A percentile compares a stretch with the other conserved stretches of the same genome.
Conservation (phyloP, 2,888 invertebrate species). For the Synanthedon tipuliformis region DNA sequence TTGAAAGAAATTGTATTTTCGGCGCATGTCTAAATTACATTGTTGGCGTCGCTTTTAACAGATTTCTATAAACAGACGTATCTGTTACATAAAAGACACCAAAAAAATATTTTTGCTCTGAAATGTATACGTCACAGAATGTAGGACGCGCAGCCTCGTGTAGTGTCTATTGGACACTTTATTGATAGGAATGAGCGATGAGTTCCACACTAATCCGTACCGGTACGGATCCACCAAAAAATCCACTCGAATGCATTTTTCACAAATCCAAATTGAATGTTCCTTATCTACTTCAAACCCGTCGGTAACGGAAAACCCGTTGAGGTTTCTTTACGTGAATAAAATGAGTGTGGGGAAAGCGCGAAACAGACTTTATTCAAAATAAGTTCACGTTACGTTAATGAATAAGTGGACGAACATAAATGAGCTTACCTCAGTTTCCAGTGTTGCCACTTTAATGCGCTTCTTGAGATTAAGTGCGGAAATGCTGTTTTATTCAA, state of each 20-base stretch:
- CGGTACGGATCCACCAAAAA: neutral
- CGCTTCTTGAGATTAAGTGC: no score
- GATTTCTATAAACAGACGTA: no score
- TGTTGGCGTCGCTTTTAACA: no score
- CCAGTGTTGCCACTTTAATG: no score
- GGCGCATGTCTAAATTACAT: no score
- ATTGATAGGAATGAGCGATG: neutral
- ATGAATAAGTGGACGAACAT: neutral
- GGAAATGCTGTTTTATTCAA: no score
- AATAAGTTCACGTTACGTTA: neutral
- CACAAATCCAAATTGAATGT: neutral
- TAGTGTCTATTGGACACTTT: neutral
- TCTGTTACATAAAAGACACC: no score
- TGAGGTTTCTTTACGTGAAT: neutral
- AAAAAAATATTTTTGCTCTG: no score
- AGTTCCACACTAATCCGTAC: neutral
- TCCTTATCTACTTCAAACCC: neutral
- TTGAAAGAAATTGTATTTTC: no score
- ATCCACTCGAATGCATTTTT: neutral
- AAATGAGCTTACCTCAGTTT: neutral
- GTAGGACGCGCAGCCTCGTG: neutral
- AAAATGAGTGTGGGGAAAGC: neutral
- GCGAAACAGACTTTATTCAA: neutral
- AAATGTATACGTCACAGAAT: no score
- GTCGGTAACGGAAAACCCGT: no score